A percentile compares a stretch with the other conserved stretches of the same genome.
These are phyloP conservation scores for Gymnocypris eckloni DNA, from an alignment of 2,797 vertebrate genomes.

Conservation along the genomic window DNA sequence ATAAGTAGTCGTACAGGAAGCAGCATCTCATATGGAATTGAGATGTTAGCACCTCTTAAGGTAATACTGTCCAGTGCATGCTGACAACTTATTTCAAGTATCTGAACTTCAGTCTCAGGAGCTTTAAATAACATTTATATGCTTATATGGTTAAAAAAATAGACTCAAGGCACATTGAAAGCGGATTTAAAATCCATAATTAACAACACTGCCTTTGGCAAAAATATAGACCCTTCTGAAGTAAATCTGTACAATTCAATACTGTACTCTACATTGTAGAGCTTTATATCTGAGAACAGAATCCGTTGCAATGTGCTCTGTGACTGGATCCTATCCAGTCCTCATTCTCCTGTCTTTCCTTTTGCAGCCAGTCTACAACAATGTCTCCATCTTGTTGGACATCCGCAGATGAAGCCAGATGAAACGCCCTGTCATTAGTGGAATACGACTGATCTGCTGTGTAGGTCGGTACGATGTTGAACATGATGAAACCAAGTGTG, in stretches of 20 bases:
- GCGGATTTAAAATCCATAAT: conserved; percentile 34
- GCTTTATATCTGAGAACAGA: conserved; percentile 30
- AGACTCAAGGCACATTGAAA: conserved; percentile 11
- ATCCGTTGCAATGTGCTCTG: conserved; percentile 26
- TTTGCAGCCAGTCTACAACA: conserved; percentile 3
- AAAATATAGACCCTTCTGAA: not conserved
- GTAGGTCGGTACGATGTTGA: conserved; percentile 83
- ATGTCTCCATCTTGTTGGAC: conserved; percentile 17
- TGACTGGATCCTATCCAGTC: not conserved
- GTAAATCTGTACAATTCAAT: conserved; percentile 16
- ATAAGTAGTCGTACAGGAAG: not conserved
- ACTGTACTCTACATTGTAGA: conserved; percentile 45
- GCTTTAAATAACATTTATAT: not conserved
- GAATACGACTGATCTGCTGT: conserved; percentile 55
- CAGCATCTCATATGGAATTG: not conserved
- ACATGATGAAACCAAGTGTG: conserved; percentile 88
- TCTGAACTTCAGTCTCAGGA: not conserved
- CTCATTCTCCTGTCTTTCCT: conserved; percentile 15
- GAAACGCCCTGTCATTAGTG: conserved; percentile 33
- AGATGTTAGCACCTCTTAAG: not conserved
- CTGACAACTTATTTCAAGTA: not conserved
- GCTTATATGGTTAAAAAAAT: not conserved
- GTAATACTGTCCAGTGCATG: not conserved
- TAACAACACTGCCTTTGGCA: not conserved
- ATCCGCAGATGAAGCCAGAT: not conserved